Evolutionary conservation across 2,797 vertebrate species (phyloP).

Genomic region (Propithecus deckenii): DNA sequence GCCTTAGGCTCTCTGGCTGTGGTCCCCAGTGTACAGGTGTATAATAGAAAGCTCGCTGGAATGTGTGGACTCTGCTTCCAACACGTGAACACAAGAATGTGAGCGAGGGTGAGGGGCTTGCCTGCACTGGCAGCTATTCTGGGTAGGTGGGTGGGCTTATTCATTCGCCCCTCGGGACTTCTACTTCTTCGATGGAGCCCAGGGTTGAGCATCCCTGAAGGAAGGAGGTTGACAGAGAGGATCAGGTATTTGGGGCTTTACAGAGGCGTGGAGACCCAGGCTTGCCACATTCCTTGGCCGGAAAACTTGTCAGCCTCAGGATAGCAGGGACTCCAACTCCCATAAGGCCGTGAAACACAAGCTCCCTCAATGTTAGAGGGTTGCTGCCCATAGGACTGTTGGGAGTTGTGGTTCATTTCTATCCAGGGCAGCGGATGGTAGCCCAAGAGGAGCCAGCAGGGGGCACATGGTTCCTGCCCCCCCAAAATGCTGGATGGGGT

Average conservation of each 20-base stretch:
- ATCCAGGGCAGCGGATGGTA: conserved; percentile 65
- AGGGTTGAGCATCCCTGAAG: conserved; percentile 6
- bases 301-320: conserved; percentile 72
- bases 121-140: conserved; percentile 39
- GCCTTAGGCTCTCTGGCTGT: conserved; percentile 1
- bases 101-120: conserved; percentile 57
- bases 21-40: conserved; percentile 42
- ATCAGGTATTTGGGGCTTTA: conserved; percentile 49
- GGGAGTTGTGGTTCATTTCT: conserved; percentile 74
- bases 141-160: background rate
- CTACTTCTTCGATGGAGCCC: conserved; percentile 2
- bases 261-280: conserved; percentile 54
- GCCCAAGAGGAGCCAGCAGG: conserved; percentile 57
- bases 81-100: conserved; percentile 14
- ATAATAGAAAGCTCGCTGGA: conserved; percentile 32
- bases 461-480: conserved; percentile 46
- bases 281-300: conserved; percentile 57
- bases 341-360: conserved; percentile 68
- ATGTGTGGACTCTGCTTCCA: conserved; percentile 61
- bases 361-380: background rate
- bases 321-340: conserved; percentile 74
- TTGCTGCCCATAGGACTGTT: conserved; percentile 41
- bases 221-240: conserved; percentile 46
- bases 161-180: background rate
- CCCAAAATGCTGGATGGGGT: conserved; percentile 1